Base-by-base conservation (phyloP, 2,888 invertebrate species). In the Drosophila demipolita region DNA sequence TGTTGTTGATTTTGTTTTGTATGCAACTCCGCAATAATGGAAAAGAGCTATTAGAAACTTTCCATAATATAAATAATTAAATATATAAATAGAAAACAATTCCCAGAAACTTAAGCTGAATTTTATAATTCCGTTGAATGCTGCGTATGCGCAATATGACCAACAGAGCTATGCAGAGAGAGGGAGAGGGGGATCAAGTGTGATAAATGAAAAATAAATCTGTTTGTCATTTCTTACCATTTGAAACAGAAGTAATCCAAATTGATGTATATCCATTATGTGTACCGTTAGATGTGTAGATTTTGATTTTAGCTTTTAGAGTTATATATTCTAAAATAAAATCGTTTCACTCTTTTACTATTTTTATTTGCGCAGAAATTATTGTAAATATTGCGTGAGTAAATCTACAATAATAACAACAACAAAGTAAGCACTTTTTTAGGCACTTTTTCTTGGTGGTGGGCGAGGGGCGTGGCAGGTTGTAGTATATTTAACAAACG, bases 251-350 rank as follows among this genome's bases (percentile, higher is more conserved):
- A 81, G 66, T 87, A 87, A 87, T 87, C 87, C 87, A 84, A 87
- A 82, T 81, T 69, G 78, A 49, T 60, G 75, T 76, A 72, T 87
- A 87, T 87, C 87, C 87, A 87, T 87, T 78, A 73, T 87, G 78
- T 75, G 74, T 66, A 57, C 66, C 67, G 65, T 32, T 54, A 23
- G 66, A 15, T 55, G 62, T 52, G 33, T 59, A 32, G 35, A 48
- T 63, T 71, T 67, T 57, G 55, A 61, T 62, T 60, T 42, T 3
- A 54, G 58, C 35, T 49, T 40, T 45, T 50, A 29, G 54, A 62
- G 64, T 78, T 68, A 53, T 61, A 45, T 68, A 57, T 50, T 67
- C 62, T 49, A 54, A 60, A 9, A 26, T n/a, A 38, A 26, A 38
- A 75, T 67, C 73, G 61, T 73, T 76, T 66, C 71, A 73, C 72